Evolutionary conservation across 2,888 invertebrate species (phyloP).

Genomic region (Dendrolimus houi): DNA sequence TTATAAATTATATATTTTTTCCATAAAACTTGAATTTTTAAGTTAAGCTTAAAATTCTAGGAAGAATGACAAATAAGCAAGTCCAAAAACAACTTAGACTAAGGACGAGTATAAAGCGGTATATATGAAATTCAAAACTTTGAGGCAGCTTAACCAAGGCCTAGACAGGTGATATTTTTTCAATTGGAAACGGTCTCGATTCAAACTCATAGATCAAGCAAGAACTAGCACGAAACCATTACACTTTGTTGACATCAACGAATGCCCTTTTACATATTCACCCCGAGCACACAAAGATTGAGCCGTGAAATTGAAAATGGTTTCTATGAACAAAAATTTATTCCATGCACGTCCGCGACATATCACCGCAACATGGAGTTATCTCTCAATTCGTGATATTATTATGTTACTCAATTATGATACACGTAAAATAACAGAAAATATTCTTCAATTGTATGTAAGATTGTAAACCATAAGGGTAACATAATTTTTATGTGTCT

Average conservation of each 20-base stretch:
- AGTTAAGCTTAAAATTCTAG: too few species aligned
- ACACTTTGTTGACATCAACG: constrained; percentile 72
- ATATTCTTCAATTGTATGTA: too few species aligned
- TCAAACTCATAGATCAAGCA: constrained; percentile 62
- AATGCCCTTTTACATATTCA: constrained; percentile 73
- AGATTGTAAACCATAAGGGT: too few species aligned
- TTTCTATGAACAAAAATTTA: constrained; percentile 72
- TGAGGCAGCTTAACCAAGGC: constrained; percentile 4
- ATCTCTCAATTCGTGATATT: constrained; percentile 14
- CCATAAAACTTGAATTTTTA: too few species aligned
- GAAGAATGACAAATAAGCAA: too few species aligned
- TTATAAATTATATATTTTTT: too few species aligned
- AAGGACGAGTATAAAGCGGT: too few species aligned
- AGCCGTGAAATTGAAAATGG: constrained; percentile 74
- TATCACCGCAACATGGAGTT: constrained; percentile 50
- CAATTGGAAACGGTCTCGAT: constrained; percentile 46
- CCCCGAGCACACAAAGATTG: constrained; percentile 73
- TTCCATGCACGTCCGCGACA: constrained; percentile 57
- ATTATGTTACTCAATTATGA: background rate
- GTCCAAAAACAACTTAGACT: too few species aligned
- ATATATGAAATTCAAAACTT: background rate
- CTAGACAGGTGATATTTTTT: constrained; percentile 37
- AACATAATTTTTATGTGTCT: too few species aligned
- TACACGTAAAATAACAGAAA: too few species aligned
- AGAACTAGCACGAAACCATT: constrained; percentile 67